These are phyloP conservation scores for Notoglanidium macrostoma DNA, from an alignment of 2,797 vertebrate species.

Conservation along the genomic window DNA sequence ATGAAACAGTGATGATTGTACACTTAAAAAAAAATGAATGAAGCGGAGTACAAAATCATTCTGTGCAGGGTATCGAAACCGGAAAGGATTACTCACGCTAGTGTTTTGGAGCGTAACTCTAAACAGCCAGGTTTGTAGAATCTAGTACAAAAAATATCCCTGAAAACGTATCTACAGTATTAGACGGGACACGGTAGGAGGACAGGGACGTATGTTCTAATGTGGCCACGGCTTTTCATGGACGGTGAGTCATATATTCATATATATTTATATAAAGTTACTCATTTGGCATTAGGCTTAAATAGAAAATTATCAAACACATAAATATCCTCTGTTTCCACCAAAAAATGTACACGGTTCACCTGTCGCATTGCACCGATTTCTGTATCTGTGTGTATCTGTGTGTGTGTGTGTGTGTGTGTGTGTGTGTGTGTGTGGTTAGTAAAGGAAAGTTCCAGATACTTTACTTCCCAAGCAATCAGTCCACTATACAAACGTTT, in stretches of 20 bases:
- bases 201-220: background rate
- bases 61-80: conserved; percentile 2
- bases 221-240: conserved; percentile 1
- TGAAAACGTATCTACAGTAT: conserved; percentile 23
- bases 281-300: conserved; percentile 59
- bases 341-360: conserved; percentile 53
- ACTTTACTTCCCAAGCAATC: conserved; percentile 25
- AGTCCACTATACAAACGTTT: background rate
- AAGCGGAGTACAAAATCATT: background rate
- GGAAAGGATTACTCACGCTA: background rate
- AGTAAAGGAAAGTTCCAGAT: background rate
- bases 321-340: conserved; percentile 49
- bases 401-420: background rate
- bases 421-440: background rate
- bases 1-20: background rate
- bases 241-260: background rate
- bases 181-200: background rate
- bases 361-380: conserved; percentile 11
- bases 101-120: background rate
- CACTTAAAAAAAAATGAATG: background rate
- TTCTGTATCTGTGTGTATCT: background rate
- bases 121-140: background rate
- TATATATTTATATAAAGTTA: background rate
- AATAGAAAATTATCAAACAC: conserved; percentile 56
- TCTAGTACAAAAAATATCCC: conserved; percentile 29